Evolutionary conservation across 2,888 invertebrate genomes (phyloP).

Genomic region (Drosophila mimica): DNA sequence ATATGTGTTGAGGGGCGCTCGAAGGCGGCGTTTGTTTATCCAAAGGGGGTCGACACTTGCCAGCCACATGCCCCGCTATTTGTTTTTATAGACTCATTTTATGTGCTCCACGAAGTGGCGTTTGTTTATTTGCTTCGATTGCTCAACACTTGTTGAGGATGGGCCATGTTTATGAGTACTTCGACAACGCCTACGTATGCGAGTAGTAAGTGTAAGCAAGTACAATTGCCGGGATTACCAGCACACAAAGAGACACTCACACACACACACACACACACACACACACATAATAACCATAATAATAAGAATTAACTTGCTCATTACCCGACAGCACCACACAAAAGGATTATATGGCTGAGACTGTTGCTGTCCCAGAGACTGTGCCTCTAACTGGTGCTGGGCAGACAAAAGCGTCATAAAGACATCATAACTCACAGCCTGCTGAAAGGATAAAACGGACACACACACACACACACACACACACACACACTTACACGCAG

Average conservation of each 20-base stretch:
- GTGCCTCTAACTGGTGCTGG: constrained; percentile 14
- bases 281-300: constrained; percentile 73
- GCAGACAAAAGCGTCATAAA: constrained; percentile 77
- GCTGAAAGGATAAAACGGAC: constrained; percentile 72
- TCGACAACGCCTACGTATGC: constrained; percentile 23
- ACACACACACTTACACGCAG: constrained; percentile 14
- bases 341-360: constrained; percentile 67
- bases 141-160: constrained; percentile 69
- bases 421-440: constrained; percentile 78
- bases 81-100: constrained; percentile 80
- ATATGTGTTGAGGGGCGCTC: constrained; percentile 43
- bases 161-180: constrained; percentile 49
- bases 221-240: constrained; percentile 20
- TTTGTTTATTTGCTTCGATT: constrained; percentile 70
- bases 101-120: constrained; percentile 62
- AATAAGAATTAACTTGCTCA: constrained; percentile 78
- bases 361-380: not conserved
- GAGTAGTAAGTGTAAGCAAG: constrained; percentile 14
- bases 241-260: constrained; percentile 18
- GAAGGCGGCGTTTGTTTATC: constrained; percentile 79
- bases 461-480: constrained; percentile 25
- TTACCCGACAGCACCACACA: constrained; percentile 58
- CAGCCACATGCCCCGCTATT: constrained; percentile 66
- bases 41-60: constrained; percentile 79
- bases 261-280: constrained; percentile 25